Evolutionary conservation across 2,797 vertebrate species (phyloP).

Genomic region (Acipenser transmontanus): DNA sequence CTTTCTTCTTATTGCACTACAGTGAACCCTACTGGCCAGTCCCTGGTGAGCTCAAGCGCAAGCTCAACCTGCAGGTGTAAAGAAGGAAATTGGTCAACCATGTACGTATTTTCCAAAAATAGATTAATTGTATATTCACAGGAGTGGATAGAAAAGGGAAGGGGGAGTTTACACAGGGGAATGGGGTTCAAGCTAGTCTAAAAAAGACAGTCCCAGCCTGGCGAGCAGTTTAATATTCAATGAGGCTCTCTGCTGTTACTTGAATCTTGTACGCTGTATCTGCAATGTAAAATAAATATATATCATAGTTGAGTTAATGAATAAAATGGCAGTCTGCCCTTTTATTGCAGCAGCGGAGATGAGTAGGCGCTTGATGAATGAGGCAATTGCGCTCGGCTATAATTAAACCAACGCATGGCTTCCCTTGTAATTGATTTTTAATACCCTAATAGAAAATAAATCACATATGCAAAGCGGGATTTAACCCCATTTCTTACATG

Average conservation of each 20-base stretch:
- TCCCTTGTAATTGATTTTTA: slow-evolving; percentile 78
- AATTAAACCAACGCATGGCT: slow-evolving; percentile 70
- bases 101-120: too few relatives aligned
- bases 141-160: too few relatives aligned
- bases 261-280: background rate
- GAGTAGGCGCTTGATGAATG: slow-evolving; percentile 68
- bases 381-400: slow-evolving; percentile 58
- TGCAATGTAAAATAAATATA: slow-evolving; percentile 14
- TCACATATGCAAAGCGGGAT: slow-evolving; percentile 59
- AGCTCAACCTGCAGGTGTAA: too few relatives aligned
- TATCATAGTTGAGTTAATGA: slow-evolving; percentile 25
- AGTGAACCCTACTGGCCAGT: too few relatives aligned
- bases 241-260: background rate
- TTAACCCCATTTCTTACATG: slow-evolving; percentile 29
- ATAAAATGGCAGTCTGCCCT: slow-evolving; percentile 37
- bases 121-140: too few relatives aligned
- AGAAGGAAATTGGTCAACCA: too few relatives aligned
- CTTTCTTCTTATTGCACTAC: too few relatives aligned
- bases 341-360: slow-evolving; percentile 56
- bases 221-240: background rate
- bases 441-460: slow-evolving; percentile 76
- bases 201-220: too few relatives aligned
- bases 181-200: too few relatives aligned
- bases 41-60: too few relatives aligned
- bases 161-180: too few relatives aligned